Percentiles rank a stretch among this genome's conserved stretches.
Conservation (phyloP, 1,140 invertebrate species). For the Phortica variegata region DNA sequence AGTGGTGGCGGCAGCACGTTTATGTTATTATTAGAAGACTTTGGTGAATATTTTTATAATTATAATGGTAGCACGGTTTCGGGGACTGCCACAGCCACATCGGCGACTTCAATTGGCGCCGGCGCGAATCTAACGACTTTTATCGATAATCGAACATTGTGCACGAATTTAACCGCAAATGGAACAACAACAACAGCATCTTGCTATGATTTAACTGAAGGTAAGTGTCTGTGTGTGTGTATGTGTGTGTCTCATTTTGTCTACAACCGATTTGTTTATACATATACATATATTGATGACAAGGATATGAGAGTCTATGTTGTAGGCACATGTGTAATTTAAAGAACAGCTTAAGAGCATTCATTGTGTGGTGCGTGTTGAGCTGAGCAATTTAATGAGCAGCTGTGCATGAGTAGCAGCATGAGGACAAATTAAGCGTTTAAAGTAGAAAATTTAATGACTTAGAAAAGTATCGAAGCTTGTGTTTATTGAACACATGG, state of each 20-base stretch:
- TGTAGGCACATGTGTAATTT: background rate
- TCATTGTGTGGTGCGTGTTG: background rate
- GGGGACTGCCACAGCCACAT: slow-evolving; percentile 27
- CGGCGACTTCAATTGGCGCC: slow-evolving; percentile 9
- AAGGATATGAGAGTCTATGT: too few relatives aligned
- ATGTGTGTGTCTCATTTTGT: too few relatives aligned
- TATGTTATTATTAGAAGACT: slow-evolving; percentile 63
- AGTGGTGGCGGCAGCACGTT: slow-evolving; percentile 56
- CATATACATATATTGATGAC: too few relatives aligned
- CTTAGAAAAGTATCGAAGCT: too few relatives aligned
- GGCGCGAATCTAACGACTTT: slow-evolving; percentile 39
- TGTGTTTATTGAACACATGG: too few relatives aligned
- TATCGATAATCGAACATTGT: slow-evolving; percentile 36
- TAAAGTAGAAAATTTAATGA: too few relatives aligned
- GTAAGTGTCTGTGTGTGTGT: too few relatives aligned
- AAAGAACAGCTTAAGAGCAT: background rate
- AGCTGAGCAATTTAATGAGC: background rate
- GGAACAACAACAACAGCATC: slow-evolving; percentile 24
- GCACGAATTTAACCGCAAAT: slow-evolving; percentile 38
- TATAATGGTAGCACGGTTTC: slow-evolving; percentile 48
- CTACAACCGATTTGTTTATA: too few relatives aligned
- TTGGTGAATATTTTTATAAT: slow-evolving; percentile 64
- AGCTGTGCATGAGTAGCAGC: too few relatives aligned
- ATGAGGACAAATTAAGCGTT: too few relatives aligned
- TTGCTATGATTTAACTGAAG: slow-evolving; percentile 33